These are phyloP conservation scores for Stegana nigrithorax DNA, from an alignment of 2,888 invertebrate genomes.

Conservation along the genomic window DNA sequence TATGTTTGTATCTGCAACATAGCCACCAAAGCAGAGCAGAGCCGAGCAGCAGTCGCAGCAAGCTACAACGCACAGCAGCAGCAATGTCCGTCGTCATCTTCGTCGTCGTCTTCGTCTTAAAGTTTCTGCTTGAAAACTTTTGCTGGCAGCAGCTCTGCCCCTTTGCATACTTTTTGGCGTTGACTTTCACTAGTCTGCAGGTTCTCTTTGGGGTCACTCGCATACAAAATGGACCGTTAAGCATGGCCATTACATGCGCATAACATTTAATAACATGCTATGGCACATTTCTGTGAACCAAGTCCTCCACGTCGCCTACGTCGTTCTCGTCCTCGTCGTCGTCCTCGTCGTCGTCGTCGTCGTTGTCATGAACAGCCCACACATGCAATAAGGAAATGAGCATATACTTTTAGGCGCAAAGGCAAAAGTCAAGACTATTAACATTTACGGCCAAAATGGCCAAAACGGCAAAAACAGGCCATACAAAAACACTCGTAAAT, in stretches of 20 bases:
- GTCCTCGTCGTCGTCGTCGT: background rate
- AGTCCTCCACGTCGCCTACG: too few relatives aligned
- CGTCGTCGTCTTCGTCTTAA: too few relatives aligned
- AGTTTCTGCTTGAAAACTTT: too few relatives aligned
- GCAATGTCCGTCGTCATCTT: constrained; percentile 9
- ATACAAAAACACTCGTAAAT: background rate
- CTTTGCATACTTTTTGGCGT: constrained; percentile 11
- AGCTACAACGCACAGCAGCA: constrained; percentile 16
- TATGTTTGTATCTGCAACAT: constrained; percentile 46
- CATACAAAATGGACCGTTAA: constrained; percentile 3
- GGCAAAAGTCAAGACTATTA: constrained; percentile 44
- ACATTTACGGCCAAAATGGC: constrained; percentile 11
- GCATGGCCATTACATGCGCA: constrained; percentile 16
- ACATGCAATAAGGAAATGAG: constrained; percentile 11
- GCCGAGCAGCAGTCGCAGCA: too few relatives aligned
- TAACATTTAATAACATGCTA: constrained; percentile 20
- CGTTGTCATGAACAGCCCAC: background rate
- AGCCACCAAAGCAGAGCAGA: too few relatives aligned
- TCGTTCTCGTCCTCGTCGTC: background rate
- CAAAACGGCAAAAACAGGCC: background rate
- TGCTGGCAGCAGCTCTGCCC: too few relatives aligned
- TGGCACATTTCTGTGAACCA: background rate
- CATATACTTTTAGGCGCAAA: constrained; percentile 13
- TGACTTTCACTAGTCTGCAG: constrained; percentile 14
- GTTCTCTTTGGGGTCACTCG: background rate